Conservation (phyloP, 2,797 vertebrate species). For the Catharus ustulatus region DNA sequence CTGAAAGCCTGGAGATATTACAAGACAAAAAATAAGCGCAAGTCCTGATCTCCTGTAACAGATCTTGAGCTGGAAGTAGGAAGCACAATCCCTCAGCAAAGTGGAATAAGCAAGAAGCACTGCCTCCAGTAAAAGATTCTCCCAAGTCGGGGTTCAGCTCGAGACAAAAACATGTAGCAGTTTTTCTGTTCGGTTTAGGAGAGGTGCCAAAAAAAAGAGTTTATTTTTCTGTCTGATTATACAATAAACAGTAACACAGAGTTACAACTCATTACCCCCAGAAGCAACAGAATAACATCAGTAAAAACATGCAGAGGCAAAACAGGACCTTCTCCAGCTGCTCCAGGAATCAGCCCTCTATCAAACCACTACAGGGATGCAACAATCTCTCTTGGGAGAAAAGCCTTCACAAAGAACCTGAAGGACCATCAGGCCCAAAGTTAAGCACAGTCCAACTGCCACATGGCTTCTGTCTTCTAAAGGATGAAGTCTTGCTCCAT, state of each 20-base stretch:
- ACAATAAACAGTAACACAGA: background rate
- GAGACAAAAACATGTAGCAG: background rate
- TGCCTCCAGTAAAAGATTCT: background rate
- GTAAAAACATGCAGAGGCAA: background rate
- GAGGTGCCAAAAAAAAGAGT: background rate
- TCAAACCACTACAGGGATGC: background rate
- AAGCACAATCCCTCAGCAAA: background rate
- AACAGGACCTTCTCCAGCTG: accelerated
- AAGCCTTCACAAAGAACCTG: background rate
- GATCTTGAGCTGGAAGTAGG: background rate
- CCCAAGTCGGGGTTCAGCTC: background rate
- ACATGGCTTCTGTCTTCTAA: background rate
- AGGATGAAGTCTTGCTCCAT: background rate
- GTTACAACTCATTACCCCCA: background rate
- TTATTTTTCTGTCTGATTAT: background rate
- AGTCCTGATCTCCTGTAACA: background rate
- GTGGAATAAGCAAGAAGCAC: background rate
- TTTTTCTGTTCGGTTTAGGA: background rate
- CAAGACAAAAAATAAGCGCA: background rate
- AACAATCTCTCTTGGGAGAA: background rate
- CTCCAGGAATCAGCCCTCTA: background rate
- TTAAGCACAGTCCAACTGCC: background rate
- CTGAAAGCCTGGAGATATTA: background rate
- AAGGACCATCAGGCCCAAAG: background rate
- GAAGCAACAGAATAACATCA: background rate